Conservation (phyloP, 2,113 vertebrate species). For the Triplophysa siluroides region DNA sequence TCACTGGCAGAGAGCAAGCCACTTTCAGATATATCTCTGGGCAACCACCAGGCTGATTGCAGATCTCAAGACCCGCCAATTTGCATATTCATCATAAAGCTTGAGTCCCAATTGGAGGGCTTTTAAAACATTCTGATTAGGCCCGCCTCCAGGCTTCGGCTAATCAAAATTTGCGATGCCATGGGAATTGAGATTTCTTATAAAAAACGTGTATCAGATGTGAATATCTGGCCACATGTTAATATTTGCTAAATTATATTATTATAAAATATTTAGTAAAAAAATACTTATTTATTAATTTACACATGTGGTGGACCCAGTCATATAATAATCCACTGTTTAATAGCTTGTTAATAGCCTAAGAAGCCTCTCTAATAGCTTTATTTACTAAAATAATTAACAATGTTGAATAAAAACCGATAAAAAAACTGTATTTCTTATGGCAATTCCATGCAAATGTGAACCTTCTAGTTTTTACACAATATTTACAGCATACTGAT, state of each 20-base stretch:
- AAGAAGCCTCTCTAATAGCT: too few relatives aligned
- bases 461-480: too few relatives aligned
- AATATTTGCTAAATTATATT: too few relatives aligned
- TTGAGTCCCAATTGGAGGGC: conserved; percentile 21
- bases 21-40: conserved; percentile 39
- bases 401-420: background rate
- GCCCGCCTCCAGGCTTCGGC: conserved; percentile 45
- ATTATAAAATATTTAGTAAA: background rate
- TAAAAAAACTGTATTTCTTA: background rate
- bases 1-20: conserved; percentile 13
- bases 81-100: conserved; percentile 60
- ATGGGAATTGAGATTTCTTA: conserved; percentile 50
- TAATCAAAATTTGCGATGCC: conserved; percentile 44
- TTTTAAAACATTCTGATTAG: conserved; percentile 59
- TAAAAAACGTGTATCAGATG: conserved; percentile 14
- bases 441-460: too few relatives aligned
- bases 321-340: background rate
- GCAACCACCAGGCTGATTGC: conserved; percentile 39
- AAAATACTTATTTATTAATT: conserved; percentile 1
- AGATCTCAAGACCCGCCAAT: conserved; percentile 41
- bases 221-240: too few relatives aligned
- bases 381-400: too few relatives aligned
- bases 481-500: too few relatives aligned
- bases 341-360: background rate
- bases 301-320: background rate